Evolutionary conservation across 2,797 vertebrate genomes (phyloP).

Genomic region (Lagorchestes hirsutus): DNA sequence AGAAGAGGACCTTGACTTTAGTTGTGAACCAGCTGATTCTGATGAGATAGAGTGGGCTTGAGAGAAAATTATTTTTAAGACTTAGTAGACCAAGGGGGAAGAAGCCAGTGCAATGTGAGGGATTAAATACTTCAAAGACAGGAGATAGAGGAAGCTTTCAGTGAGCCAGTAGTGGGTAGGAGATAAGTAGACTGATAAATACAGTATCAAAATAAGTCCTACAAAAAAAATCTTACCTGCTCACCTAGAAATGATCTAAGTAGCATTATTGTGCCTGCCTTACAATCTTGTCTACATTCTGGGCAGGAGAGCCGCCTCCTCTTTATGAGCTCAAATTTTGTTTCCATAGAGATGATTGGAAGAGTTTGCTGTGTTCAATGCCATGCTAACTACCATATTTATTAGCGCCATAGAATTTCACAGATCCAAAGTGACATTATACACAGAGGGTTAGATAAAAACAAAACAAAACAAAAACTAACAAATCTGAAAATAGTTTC

Average conservation of each 20-base stretch:
- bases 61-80: not conserved
- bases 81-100: not conserved
- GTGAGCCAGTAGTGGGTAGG: not conserved
- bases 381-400: not conserved
- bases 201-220: not conserved
- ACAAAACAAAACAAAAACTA: not conserved
- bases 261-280: not conserved
- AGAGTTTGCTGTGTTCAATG: not conserved
- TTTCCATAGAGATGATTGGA: constrained; percentile 4
- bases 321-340: not conserved
- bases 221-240: not conserved
- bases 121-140: not conserved
- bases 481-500: not conserved
- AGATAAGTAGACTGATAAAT: not conserved
- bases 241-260: not conserved
- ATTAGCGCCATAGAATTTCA: not conserved
- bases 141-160: not conserved
- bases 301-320: not conserved
- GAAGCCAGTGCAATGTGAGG: not conserved
- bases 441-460: not conserved
- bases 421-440: not conserved
- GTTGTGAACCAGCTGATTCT: not conserved
- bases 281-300: not conserved
- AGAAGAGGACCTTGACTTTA: not conserved
- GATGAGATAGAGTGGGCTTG: not conserved